A percentile compares a stretch with the other conserved stretches of the same genome.
Evolutionary conservation across 2,888 invertebrate species (phyloP).

Genomic region (Monochamus alternatus): DNA sequence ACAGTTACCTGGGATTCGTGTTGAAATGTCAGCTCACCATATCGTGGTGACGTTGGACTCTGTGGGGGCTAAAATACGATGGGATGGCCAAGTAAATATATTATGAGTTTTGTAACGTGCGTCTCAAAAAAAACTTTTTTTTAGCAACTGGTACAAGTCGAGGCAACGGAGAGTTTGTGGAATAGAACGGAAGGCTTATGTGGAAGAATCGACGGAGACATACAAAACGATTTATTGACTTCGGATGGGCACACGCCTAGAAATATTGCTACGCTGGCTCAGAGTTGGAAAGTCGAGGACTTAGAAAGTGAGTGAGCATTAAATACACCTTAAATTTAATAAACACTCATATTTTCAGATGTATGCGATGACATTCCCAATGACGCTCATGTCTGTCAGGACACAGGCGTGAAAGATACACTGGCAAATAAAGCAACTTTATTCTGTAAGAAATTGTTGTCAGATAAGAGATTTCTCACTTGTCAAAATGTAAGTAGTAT

Average conservation of each 20-base stretch:
- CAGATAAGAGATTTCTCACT: slow-evolving; percentile 77
- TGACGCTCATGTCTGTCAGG: slow-evolving; percentile 73
- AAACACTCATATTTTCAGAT: slow-evolving; percentile 68
- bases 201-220: slow-evolving; percentile 82
- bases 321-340: background rate
- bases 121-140: slow-evolving; percentile 34
- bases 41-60: slow-evolving; percentile 80
- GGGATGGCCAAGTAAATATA: slow-evolving; percentile 77
- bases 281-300: slow-evolving; percentile 75
- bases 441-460: slow-evolving; percentile 78
- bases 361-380: slow-evolving; percentile 74
- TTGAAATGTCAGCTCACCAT: slow-evolving; percentile 82
- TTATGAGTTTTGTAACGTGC: background rate
- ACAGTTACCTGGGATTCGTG: slow-evolving; percentile 81
- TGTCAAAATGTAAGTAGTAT: slow-evolving; percentile 69
- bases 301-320: slow-evolving; percentile 61
- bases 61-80: slow-evolving; percentile 80
- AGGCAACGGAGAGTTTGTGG: slow-evolving; percentile 81
- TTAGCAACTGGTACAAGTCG: slow-evolving; percentile 79
- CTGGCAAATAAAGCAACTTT: slow-evolving; percentile 71
- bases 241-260: slow-evolving; percentile 74
- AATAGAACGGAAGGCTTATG: slow-evolving; percentile 88
- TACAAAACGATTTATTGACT: slow-evolving; percentile 79
- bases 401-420: slow-evolving; percentile 53
- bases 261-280: slow-evolving; percentile 72